phyloP scores from a whole-genome alignment of 1,140 invertebrate species.

The Drosophila mayri region DNA sequence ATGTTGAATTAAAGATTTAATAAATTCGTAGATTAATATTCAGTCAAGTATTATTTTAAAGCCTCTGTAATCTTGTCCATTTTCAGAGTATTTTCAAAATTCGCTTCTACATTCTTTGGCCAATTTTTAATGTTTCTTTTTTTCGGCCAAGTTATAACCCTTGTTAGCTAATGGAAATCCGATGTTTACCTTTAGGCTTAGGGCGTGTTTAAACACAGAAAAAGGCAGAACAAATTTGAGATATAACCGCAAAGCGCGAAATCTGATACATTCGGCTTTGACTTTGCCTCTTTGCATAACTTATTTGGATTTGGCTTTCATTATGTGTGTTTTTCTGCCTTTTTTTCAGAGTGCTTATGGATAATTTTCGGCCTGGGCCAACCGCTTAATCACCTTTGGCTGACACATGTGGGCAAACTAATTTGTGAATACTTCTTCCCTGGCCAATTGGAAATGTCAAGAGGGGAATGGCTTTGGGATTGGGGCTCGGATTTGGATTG shows the following conservation, averaged over 20 bases:
- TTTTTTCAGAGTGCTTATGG: slow-evolving; percentile 58
- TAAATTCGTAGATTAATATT: neutral
- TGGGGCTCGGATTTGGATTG: slow-evolving; percentile 13
- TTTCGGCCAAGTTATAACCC: slow-evolving; percentile 36
- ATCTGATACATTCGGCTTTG: slow-evolving; percentile 72
- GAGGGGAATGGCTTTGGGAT: slow-evolving; percentile 34
- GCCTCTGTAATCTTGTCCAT: neutral
- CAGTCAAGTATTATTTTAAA: neutral
- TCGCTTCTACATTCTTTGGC: slow-evolving; percentile 9
- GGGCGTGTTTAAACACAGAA: slow-evolving; percentile 43
- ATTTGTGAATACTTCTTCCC: slow-evolving; percentile 73
- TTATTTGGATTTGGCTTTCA: slow-evolving; percentile 54
- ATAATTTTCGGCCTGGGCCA: slow-evolving; percentile 61
- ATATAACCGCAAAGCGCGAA: slow-evolving; percentile 67
- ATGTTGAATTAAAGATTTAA: neutral
- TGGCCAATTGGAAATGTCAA: slow-evolving; percentile 69
- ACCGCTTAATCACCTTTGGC: slow-evolving; percentile 67
- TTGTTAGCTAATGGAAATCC: slow-evolving; percentile 68
- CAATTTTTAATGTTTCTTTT: slow-evolving; percentile 19
- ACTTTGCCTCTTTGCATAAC: slow-evolving; percentile 57
- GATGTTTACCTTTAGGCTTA: slow-evolving; percentile 69
- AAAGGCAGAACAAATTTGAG: slow-evolving; percentile 25
- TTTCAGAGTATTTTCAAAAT: slow-evolving; percentile 22
- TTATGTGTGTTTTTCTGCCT: slow-evolving; percentile 13
- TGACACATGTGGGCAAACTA: slow-evolving; percentile 72